Percentiles rank a stretch among this genome's conserved stretches.
Evolutionary conservation across 2,888 invertebrate genomes (phyloP).

Genomic region (Nipponacmea schrenckii): DNA sequence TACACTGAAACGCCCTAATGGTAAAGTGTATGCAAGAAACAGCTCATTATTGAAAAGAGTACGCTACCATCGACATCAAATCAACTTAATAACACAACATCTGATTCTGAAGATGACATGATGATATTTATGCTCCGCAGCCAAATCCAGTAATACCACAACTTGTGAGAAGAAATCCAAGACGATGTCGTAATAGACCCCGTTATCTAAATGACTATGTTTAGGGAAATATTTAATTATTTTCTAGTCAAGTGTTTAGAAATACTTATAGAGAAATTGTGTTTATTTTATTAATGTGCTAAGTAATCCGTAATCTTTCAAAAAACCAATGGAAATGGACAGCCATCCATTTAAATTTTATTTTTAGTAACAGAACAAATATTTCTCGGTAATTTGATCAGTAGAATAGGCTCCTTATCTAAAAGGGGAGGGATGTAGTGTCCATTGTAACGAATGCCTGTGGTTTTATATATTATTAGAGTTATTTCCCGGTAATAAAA

Average conservation of each 20-base stretch:
- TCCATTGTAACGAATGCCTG: background rate
- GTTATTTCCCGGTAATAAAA: too few relatives aligned
- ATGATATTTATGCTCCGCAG: background rate
- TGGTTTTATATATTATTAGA: too few relatives aligned
- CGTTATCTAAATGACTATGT: background rate
- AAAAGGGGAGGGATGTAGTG: conserved; percentile 5
- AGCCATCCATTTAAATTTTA: background rate
- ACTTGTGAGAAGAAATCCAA: background rate
- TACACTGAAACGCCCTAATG: background rate
- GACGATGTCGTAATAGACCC: background rate
- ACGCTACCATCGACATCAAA: background rate
- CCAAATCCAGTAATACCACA: background rate
- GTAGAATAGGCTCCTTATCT: too few relatives aligned
- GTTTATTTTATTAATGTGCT: background rate
- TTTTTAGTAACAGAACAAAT: background rate
- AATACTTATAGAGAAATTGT: background rate
- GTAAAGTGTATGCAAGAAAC: background rate
- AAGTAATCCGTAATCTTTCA: background rate
- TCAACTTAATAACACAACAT: background rate
- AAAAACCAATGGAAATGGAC: background rate
- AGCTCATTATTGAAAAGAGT: background rate
- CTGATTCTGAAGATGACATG: background rate
- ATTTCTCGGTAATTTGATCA: background rate
- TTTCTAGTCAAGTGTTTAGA: background rate
- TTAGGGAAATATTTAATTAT: background rate